Base-by-base conservation (phyloP, 2,113 vertebrate genomes). In the Hirundichthys speculiger region DNA sequence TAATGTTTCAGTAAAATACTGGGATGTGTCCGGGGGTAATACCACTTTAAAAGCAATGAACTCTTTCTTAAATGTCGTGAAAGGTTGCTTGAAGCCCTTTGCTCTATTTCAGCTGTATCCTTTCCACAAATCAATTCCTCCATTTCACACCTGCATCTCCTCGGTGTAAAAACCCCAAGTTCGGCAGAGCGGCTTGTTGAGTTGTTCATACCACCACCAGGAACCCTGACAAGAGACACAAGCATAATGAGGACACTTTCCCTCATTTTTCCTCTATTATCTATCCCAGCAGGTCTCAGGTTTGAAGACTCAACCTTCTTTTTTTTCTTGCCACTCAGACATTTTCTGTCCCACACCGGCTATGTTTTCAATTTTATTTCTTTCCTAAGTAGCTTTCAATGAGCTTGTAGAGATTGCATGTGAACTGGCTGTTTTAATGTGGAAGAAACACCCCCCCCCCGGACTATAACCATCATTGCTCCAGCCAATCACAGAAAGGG, bases 261-360 rank as follows among this genome's bases (percentile, higher is more conserved):
- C 53, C 45, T 61, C 71, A 27, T 69, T 70, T 57, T 52, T 20
- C 43, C 19, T 19, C 27, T 52, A 18, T 18, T 41, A 77, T 79
- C 85, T 66, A 86, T 75, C 79, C 13, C 77, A 77, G 79, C 75
- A 57, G 79, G 67, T 85, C 45, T 61, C 49, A 50, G 47, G 73
- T 76, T 64, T 78, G 24, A 80, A 73, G 66, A 65, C 46, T 62
- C 45, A 62, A 66, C 48, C 25, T 22, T 39, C 24, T 42, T 22
- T 42, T n/a, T n/a, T n/a, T n/a, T n/a, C n/a, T n/a, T n/a, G n/a
- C n/a, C n/a, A n/a, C n/a, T 77, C 58, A 52, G 20, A 59, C 64
- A 65, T 71, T 41, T 59, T 64, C 10, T 25, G 64, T 59, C 42
- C 21, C 24, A 60, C 45, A 13, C n/a, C 57, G 40, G 13, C 18